Base-by-base conservation (phyloP, 2,797 vertebrate genomes). In the Microctenopoma steveboyesi region DNA sequence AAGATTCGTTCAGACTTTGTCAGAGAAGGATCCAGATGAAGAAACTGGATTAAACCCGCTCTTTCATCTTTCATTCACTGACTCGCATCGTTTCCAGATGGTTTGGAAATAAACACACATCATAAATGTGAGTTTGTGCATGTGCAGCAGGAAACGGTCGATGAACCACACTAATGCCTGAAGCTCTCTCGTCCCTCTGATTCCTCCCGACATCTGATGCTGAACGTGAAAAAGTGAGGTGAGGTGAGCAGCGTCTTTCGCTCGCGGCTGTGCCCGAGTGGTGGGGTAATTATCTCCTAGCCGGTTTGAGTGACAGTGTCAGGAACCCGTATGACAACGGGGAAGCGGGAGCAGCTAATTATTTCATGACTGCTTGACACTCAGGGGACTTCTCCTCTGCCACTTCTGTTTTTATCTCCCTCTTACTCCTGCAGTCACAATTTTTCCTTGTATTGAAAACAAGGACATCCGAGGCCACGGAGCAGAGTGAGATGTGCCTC, bases 251-350 rank as follows among this genome's bases (percentile, higher is more conserved):
- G 37, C n/a, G 14, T 18, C 48, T 27, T 35, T 39, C 0, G 43
- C 39, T 39, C 3, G 2, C 3, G 48, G 54, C 22, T 14, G 28
- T 2, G 58, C 33, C 28, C 12, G 1, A 35, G 65, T 3, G 1
- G 35, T 54, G 10, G 58, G 63, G 70, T 74, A 47, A 74, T 78
- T 65, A 73, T 68, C 33, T 40, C 4, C 10, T 27, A 25, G 58
- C 55, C 10, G 5, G 59, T 56, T 42, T 77, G 73, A 88, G 47
- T 66, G 77, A 73, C 79, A 64, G 81, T 62, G 13, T 63, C 74
- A 55, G 67, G 50, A 75, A 68, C 76, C 4, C 62, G 13, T 6
- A 1, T 61, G 80, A 73, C 68, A 79, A 0, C 6, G 14, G 47
- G 49, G 74, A 43, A 83, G 60, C 27, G 16, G 45, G 45, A 58